Evolutionary conservation across 2,113 vertebrate genomes (phyloP).

Genomic region (Tupaia tana): DNA sequence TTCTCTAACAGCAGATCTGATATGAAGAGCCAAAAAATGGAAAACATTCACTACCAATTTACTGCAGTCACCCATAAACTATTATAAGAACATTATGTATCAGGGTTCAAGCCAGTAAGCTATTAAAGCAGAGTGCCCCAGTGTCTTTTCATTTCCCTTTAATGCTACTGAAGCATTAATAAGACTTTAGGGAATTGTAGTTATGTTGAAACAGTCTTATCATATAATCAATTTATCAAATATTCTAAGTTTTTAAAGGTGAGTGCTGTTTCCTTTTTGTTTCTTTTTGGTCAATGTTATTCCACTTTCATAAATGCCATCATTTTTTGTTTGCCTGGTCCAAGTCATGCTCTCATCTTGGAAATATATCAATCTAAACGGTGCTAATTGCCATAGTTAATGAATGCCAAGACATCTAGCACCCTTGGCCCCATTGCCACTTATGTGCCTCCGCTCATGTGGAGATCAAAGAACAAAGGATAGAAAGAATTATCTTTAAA

Average conservation of each 20-base stretch:
- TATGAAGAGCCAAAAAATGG: constrained; percentile 88
- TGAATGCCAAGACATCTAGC: constrained; percentile 77
- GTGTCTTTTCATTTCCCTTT: constrained; percentile 83
- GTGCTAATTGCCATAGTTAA: constrained; percentile 85
- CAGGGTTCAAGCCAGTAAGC: constrained; percentile 88
- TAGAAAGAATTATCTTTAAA: constrained; percentile 64
- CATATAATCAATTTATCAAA: constrained; percentile 85
- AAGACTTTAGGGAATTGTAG: constrained; percentile 82
- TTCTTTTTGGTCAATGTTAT: constrained; percentile 72
- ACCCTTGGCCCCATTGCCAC: constrained; percentile 76
- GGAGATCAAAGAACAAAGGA: constrained; percentile 74
- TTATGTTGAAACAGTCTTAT: constrained; percentile 85
- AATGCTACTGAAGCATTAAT: constrained; percentile 86
- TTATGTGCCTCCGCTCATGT: constrained; percentile 71
- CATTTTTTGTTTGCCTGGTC: constrained; percentile 80
- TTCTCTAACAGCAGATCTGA: constrained; percentile 86
- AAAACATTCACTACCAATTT: constrained; percentile 90
- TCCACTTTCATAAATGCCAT: constrained; percentile 75
- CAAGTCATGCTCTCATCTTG: constrained; percentile 81
- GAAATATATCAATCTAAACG: constrained; percentile 84
- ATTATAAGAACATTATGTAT: constrained; percentile 91
- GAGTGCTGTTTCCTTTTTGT: constrained; percentile 76
- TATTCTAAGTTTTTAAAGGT: constrained; percentile 80
- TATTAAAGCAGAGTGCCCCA: constrained; percentile 86
- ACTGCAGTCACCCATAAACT: constrained; percentile 90